Evolutionary conservation across 2,888 invertebrate genomes (phyloP), one percentile per base, ranked within the genome.

Genomic region (Barypeithes pellucidus): DNA sequence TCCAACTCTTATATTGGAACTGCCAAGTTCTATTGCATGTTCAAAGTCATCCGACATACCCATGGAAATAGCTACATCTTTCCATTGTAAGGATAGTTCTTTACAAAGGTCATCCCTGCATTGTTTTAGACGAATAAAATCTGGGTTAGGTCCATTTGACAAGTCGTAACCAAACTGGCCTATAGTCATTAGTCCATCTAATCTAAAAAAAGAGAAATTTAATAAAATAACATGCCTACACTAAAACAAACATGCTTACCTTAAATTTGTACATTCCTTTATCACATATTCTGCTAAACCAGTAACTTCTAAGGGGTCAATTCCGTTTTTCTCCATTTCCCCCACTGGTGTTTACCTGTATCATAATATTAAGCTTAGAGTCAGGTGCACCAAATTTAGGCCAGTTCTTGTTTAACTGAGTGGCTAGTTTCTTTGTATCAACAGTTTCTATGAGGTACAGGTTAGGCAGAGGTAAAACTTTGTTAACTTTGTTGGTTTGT

Each of bases 41-140:
- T 96, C 96, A 89, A 91, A 99, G 88, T 99, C 99, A 81, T 90
- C 90, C 0, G 98, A 98, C 99, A 99, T 99, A 79, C 99, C 99
- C 99, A 99, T 99, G 59, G 98, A 99, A 52, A 99, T 88, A 81
- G 94, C 91, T 1, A 96, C 84, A 22, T 89, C 85, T 50, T 89
- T 87, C 76, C 84, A 81, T 73, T 91, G 89, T 14, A 96, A 85
- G 54, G 87, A 85, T 16, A 96, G 87, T 75, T 90, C 88, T 75
- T 91, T 85, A 82, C 94, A 94, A 3, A 97, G 88, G 75, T 91
- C 88, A 63, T 91, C 89, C 80, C 94, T 89, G 79, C 94, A 94
- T 81, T 92, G 87, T 76, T 89, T 88, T 14, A 98, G 87, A 14
- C 88, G 85, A 74, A 95, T 73, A 84, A 98, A 98, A 86, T 98